Percentiles rank a stretch among this genome's conserved stretches.
These are phyloP conservation scores for Cephus rjabovi DNA, from an alignment of 2,888 invertebrate genomes.

Conservation along the genomic window DNA sequence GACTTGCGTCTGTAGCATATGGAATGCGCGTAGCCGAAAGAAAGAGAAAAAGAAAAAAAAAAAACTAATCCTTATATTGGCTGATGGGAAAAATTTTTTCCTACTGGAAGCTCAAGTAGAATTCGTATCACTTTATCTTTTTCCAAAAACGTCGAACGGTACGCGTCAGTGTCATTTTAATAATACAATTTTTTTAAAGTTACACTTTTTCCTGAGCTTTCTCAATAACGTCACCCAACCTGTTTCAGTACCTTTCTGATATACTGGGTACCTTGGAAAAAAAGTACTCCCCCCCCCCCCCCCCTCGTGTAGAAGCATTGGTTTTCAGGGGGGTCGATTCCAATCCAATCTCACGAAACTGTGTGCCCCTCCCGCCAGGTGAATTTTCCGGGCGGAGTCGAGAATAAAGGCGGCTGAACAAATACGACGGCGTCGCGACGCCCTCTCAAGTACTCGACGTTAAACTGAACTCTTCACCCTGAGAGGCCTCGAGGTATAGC, in stretches of 20 bases:
- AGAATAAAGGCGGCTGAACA: neutral
- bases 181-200: neutral
- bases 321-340: neutral
- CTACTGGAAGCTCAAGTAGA: neutral
- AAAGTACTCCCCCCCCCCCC: neutral
- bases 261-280: neutral
- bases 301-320: neutral
- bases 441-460: neutral
- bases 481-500: neutral
- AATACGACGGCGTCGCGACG: neutral
- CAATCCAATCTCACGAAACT: neutral
- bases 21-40: neutral
- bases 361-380: neutral
- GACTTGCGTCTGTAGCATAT: neutral
- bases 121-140: neutral
- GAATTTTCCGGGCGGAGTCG: neutral
- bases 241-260: neutral
- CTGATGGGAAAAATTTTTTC: neutral
- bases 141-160: neutral
- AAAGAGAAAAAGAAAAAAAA: neutral
- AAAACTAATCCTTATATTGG: neutral
- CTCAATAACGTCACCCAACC: neutral
- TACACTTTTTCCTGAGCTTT: neutral
- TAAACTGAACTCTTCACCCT: neutral
- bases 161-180: neutral